A percentile compares a stretch with the other conserved stretches of the same genome.
Conservation (phyloP, 2,113 vertebrate species). For the Seriola rivoliana region DNA sequence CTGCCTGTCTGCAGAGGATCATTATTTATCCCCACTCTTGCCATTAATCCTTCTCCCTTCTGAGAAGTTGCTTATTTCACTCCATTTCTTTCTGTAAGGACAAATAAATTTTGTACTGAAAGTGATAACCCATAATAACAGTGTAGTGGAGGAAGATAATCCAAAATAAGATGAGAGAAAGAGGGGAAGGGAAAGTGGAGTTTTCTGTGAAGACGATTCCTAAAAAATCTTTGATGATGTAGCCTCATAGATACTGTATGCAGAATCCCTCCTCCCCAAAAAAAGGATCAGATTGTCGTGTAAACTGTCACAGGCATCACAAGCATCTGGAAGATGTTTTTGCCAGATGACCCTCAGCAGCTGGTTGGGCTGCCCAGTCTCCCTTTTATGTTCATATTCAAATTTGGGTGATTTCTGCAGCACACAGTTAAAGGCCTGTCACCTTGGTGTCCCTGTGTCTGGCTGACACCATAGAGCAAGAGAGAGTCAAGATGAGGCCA, state of each 20-base stretch:
- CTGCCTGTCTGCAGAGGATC: slow-evolving; percentile 16
- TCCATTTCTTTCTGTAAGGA: not conserved
- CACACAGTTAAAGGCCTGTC: not conserved
- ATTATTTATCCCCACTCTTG: slow-evolving; percentile 44
- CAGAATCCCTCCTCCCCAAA: too few species aligned
- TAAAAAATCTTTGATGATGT: not conserved
- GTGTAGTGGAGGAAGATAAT: not conserved
- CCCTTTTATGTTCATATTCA: too few species aligned
- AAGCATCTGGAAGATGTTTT: too few species aligned
- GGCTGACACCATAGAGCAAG: too few species aligned
- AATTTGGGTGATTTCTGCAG: too few species aligned
- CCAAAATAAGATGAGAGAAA: not conserved
- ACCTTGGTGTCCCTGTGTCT: too few species aligned
- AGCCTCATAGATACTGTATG: not conserved
- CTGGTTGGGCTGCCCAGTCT: too few species aligned
- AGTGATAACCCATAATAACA: not conserved
- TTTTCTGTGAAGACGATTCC: too few species aligned
- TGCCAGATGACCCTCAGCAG: too few species aligned
- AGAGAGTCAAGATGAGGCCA: too few species aligned
- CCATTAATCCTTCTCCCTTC: slow-evolving; percentile 55
- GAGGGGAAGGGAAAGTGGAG: not conserved
- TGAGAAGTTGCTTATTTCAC: not conserved
- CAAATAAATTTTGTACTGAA: not conserved
- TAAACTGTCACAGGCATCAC: too few species aligned
- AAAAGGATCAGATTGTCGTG: too few species aligned